Conservation (phyloP, 2,888 invertebrate genomes). For the Parnassius glacialis region DNA sequence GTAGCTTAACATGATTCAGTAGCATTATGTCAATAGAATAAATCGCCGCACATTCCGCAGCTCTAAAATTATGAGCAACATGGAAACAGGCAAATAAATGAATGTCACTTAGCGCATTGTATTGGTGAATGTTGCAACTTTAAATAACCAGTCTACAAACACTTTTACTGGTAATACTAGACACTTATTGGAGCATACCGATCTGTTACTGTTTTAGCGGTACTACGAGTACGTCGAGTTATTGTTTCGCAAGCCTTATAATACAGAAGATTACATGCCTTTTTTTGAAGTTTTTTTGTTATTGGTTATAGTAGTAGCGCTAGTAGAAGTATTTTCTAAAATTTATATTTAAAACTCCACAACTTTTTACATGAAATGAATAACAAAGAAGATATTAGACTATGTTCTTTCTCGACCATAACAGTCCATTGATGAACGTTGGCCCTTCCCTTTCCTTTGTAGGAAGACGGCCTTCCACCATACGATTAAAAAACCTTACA, state of each 20-base stretch:
- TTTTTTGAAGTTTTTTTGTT: too few species aligned
- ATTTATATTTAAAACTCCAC: background rate
- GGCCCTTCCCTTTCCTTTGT: too few species aligned
- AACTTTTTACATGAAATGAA: too few species aligned
- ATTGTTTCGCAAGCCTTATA: conserved; percentile 19
- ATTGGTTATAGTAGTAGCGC: background rate
- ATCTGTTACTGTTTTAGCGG: conserved; percentile 24
- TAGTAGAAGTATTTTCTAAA: background rate
- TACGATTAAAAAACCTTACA: too few species aligned
- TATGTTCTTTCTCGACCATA: too few species aligned
- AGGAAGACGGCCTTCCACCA: too few species aligned
- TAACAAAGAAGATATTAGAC: too few species aligned
- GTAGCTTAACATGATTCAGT: background rate
- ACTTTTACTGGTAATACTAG: conserved; percentile 43
- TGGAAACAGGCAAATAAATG: conserved; percentile 45
- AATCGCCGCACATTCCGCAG: conserved; percentile 27
- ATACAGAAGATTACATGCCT: background rate
- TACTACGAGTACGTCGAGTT: conserved; percentile 12
- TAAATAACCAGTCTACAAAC: conserved; percentile 37
- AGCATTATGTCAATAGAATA: conserved; percentile 18
- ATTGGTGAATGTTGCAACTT: conserved; percentile 44
- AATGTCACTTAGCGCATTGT: conserved; percentile 49
- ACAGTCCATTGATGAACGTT: too few species aligned
- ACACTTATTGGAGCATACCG: conserved; percentile 42
- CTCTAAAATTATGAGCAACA: conserved; percentile 35